Percentiles rank a stretch among this genome's conserved stretches.
phyloP scores from a whole-genome alignment of 2,113 vertebrate genomes.

The Dasyurus viverrinus region DNA sequence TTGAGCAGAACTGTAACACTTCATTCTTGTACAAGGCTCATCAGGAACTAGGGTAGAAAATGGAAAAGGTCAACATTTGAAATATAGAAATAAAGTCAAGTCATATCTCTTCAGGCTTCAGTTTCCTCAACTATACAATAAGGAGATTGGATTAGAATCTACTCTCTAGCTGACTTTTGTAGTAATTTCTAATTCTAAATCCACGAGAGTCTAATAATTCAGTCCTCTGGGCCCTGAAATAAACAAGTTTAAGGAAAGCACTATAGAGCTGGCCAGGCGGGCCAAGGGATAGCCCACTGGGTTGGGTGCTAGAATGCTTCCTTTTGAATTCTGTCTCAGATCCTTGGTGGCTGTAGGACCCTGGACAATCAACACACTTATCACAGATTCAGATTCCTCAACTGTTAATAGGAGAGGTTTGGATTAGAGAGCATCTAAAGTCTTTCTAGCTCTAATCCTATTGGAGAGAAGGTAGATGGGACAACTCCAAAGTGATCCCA shows the following conservation, averaged over 20 bases:
- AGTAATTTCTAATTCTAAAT: neutral
- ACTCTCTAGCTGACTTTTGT: neutral
- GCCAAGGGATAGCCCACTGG: neutral
- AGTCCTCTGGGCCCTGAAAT: neutral
- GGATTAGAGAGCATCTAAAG: neutral
- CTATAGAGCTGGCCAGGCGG: neutral
- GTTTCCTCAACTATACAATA: neutral
- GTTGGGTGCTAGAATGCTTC: neutral
- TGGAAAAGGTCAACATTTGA: neutral
- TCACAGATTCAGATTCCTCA: neutral
- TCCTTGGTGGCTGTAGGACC: neutral
- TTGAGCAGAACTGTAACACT: accelerated
- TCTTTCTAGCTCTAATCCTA: neutral
- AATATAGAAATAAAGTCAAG: neutral
- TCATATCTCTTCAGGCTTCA: neutral
- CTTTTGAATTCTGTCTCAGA: neutral
- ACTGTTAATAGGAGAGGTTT: neutral
- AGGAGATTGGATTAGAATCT: neutral
- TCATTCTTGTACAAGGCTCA: accelerated
- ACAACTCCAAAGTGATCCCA: neutral
- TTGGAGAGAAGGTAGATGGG: neutral
- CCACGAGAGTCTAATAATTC: neutral
- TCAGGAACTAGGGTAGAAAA: neutral
- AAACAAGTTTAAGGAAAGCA: neutral
- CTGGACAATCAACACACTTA: neutral